Base-by-base conservation (phyloP, 2,797 vertebrate species). In the Bucorvus abyssinicus region DNA sequence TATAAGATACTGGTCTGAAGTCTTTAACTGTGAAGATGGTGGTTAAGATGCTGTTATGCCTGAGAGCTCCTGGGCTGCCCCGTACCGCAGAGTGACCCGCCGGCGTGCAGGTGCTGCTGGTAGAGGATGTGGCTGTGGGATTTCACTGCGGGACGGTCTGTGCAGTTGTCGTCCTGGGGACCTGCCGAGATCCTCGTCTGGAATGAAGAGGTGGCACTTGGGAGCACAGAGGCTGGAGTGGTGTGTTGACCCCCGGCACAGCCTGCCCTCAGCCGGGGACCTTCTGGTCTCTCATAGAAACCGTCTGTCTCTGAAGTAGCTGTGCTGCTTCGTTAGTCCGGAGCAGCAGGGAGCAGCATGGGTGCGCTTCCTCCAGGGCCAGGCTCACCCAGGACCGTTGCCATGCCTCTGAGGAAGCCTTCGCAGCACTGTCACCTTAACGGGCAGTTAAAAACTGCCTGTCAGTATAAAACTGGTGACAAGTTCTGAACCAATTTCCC, bases 191-290 rank as follows among this genome's bases (percentile, higher is more conserved):
- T 49, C 9, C 38, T 40, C 14, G 3, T 3, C 7, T 9, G 24
- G 8, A 3, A 7, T 0, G 12, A 19, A 13, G 38, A 16, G 27
- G 40, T 14, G 36, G 29, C 15, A 19, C 32, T 36, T 34, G 14
- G 45, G 38, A 44, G 8, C 10, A 14, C 34, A 24, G 75, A 40
- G 52, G 4, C 17, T 4, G 2, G 50, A 12, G 32, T 10, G 42
- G 15, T 18, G 10, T 18, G 1, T 34, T 6, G 2, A 3, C 15
- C 24, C 45, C 44, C 1, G 3, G 19, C 26, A 57, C 18, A 6
- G 8, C 26, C 23, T 27, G 2, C 61, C 26, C 55, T 14, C 17
- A 18, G 3, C 0, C 3, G 14, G 32, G 53, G 9, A 10, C 32
- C 13, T 36, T 34, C 29, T 4, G 53, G 30, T 34, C 65, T 70